phyloP scores from a whole-genome alignment of 2,797 vertebrate species.

The Esox lucius region DNA sequence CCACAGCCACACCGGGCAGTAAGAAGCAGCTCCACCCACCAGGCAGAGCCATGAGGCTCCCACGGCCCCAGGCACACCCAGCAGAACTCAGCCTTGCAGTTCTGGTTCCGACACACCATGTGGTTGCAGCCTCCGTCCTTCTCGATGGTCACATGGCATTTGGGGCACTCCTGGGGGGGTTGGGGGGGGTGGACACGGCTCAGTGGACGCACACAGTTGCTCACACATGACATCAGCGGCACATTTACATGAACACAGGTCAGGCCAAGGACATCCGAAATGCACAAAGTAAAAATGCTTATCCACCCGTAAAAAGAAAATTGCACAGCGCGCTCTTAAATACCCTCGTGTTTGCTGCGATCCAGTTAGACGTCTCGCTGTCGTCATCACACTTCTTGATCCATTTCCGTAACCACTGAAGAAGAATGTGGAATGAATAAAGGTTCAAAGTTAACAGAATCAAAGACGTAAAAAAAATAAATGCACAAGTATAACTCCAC shows the following conservation, averaged over 20 bases:
- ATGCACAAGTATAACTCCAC: neutral
- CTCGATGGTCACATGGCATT: constrained; percentile 99
- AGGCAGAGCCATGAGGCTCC: constrained; percentile 99
- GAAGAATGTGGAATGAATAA: neutral
- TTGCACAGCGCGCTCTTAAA: constrained; percentile 3
- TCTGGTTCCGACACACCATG: constrained; percentile 99
- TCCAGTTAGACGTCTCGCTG: constrained; percentile 99
- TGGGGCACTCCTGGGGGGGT: constrained; percentile 97
- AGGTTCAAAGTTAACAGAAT: neutral
- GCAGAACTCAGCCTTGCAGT: constrained; percentile 99
- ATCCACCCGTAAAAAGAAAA: neutral
- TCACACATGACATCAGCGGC: neutral
- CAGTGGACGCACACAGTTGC: neutral
- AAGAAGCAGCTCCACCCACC: constrained; percentile 68
- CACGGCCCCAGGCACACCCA: constrained; percentile 99
- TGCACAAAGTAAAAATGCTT: neutral
- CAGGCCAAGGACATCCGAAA: neutral
- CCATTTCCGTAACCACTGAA: constrained; percentile 98
- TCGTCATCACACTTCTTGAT: constrained; percentile 99
- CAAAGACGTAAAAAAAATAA: too few relatives aligned
- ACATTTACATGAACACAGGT: neutral
- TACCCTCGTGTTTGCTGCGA: constrained; percentile 99
- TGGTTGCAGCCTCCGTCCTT: constrained; percentile 99
- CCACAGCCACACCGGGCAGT: neutral
- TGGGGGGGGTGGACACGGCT: neutral